phyloP scores from a whole-genome alignment of 2,113 vertebrate species.

The Heliornis fulica region DNA sequence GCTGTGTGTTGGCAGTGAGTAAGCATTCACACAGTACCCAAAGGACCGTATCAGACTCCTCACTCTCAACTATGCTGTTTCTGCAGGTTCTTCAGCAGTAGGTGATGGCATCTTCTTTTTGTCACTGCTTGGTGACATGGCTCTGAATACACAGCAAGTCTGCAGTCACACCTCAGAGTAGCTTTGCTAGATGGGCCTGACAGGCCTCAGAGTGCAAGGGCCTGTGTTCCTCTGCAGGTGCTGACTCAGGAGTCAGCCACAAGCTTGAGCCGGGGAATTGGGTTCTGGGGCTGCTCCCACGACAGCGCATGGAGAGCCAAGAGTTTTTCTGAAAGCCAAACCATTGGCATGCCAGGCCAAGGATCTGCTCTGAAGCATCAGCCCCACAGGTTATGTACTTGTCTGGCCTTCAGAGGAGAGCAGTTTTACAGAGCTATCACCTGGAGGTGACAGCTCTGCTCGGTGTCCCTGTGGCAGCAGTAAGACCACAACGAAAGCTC shows the following conservation, averaged over 20 bases:
- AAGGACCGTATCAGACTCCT: not conserved
- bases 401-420: not conserved
- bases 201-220: not conserved
- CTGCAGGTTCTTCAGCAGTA: not conserved
- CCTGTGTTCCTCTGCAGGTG: not conserved
- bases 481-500: not conserved
- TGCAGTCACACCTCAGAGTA: not conserved
- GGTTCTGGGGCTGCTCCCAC: not conserved
- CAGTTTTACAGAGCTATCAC: not conserved
- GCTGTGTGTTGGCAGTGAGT: not conserved
- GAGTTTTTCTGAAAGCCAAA: not conserved
- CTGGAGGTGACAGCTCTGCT: not conserved
- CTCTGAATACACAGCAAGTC: not conserved
- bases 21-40: not conserved
- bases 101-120: not conserved
- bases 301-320: not conserved
- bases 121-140: not conserved
- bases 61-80: not conserved
- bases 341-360: not conserved
- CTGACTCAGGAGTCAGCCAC: not conserved
- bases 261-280: rapidly evolving
- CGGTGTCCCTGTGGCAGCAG: not conserved
- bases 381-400: not conserved
- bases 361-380: not conserved
- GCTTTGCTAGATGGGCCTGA: not conserved